Conservation (phyloP, 1,140 invertebrate species). For the Neotoxoptera formosana region DNA sequence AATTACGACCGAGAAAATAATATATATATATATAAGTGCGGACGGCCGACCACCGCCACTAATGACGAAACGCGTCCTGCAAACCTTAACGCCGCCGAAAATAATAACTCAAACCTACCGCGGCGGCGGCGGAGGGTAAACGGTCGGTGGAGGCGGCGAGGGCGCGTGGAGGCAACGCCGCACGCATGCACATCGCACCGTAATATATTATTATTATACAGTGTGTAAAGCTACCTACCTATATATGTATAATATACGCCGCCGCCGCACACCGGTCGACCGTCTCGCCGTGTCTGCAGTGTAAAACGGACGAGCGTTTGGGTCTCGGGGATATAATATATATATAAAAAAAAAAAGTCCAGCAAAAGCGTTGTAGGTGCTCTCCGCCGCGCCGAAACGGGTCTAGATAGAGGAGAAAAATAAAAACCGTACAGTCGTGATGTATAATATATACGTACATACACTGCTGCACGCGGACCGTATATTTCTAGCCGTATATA, state of each 20-base stretch:
- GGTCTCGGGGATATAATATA: background rate
- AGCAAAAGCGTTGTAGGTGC: background rate
- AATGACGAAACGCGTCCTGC: background rate
- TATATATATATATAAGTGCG: background rate
- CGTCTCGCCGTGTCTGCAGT: too few species aligned
- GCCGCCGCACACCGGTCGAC: too few species aligned
- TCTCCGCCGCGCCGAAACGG: background rate
- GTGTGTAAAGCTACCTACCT: too few species aligned
- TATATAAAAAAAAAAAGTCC: background rate
- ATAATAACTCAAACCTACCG: background rate
- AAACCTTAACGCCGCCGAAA: background rate
- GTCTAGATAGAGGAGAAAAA: background rate
- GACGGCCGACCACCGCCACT: background rate
- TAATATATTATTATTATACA: background rate
- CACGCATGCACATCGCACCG: too few species aligned
- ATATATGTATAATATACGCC: too few species aligned
- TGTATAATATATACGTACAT: background rate
- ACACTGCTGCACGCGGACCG: too few species aligned
- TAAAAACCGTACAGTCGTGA: slow-evolving; percentile 38
- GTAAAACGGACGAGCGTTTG: background rate
- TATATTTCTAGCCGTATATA: slow-evolving; percentile 7
- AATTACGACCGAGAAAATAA: slow-evolving; percentile 12
- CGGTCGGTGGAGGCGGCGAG: background rate
- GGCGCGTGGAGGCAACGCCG: background rate
- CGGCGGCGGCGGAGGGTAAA: background rate